A percentile compares a stretch with the other conserved stretches of the same genome.
Conservation (phyloP, 1,140 invertebrate species). For the Zaprionus gabonicus region DNA sequence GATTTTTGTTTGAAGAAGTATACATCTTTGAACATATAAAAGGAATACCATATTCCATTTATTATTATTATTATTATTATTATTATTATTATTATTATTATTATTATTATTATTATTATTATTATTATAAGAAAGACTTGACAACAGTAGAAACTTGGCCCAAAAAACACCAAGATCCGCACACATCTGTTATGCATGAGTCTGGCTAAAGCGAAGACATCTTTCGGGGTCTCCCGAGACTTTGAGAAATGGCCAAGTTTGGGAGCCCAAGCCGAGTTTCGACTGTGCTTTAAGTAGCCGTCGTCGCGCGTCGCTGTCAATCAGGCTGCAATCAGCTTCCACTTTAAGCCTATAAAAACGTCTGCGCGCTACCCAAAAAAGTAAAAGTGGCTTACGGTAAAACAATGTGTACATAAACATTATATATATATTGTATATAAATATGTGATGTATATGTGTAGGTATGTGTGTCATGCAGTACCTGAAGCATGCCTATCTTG, state of each 20-base stretch:
- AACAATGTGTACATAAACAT: conserved; percentile 36
- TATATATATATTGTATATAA: neutral
- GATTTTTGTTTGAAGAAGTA: too few relatives aligned
- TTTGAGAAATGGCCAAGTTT: conserved; percentile 47
- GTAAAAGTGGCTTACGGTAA: conserved; percentile 82
- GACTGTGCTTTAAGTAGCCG: conserved; percentile 76
- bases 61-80: too few relatives aligned
- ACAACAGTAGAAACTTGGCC: neutral
- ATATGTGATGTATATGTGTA: neutral
- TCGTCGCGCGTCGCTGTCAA: conserved; percentile 56
- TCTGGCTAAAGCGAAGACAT: neutral
- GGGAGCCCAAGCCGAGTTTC: conserved; percentile 39
- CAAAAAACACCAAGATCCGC: neutral
- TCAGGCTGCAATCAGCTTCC: conserved; percentile 77
- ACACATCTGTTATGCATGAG: neutral
- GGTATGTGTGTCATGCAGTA: conserved; percentile 11
- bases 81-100: neutral
- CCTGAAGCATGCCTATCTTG: conserved; percentile 46
- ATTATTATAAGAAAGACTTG: neutral
- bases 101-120: too few relatives aligned
- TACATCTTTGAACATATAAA: neutral
- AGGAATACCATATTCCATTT: too few relatives aligned
- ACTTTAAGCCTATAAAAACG: conserved; percentile 77
- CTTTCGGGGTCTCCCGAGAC: conserved; percentile 7
- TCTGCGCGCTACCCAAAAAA: conserved; percentile 57